Base-by-base conservation (phyloP, 2,888 invertebrate genomes). In the Acronicta aceris region DNA sequence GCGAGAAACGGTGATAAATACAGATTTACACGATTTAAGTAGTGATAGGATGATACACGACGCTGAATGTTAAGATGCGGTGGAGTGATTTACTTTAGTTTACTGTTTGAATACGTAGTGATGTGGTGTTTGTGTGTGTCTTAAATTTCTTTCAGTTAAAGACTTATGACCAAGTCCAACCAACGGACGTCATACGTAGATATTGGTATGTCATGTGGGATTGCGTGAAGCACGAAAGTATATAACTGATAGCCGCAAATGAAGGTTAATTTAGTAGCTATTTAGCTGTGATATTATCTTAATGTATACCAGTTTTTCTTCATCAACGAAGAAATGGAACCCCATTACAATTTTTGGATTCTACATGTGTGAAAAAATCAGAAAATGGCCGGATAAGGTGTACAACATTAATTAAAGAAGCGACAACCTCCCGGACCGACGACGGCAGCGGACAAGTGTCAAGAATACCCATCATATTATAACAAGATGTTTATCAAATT, bases 1-100 rank as follows among this genome's bases (percentile, higher is more conserved):
- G 27, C 52, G 56, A 70, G 75, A 56, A 65, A 60, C 55, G 47
- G 51, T 55, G 61, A 78, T 74, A 78, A 74, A 74, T 74, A 77
- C 61, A 17, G 54, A 59, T 67, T 59, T 73, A 67, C 67, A 67
- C 50, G 67, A 67, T 73, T 73, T 54, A 59, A 54, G 38, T 49
- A 58, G 67, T 47, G 68, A 58, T 59, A 59, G 53, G 73, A 67
- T 42, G 68, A 73, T 67, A 53, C 50, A 72, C 16, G 38, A 17
- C 38, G 45, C 25, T 21, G 27, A 25, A 13, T 47, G 30, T 16
- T 36, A 13, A 65, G n/a, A 65, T 52, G 36, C 33, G 10, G 42
- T 3, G 2, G 13, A 16, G 27, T 30, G 47, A 48, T 57, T 51
- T 27, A 10, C 30, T 17, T 30, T 12, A 7, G 45, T 16, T 16